Percentiles rank a stretch among this genome's conserved stretches.
phyloP scores from a whole-genome alignment of 1,140 invertebrate species.

The Heliothis subflexa region DNA sequence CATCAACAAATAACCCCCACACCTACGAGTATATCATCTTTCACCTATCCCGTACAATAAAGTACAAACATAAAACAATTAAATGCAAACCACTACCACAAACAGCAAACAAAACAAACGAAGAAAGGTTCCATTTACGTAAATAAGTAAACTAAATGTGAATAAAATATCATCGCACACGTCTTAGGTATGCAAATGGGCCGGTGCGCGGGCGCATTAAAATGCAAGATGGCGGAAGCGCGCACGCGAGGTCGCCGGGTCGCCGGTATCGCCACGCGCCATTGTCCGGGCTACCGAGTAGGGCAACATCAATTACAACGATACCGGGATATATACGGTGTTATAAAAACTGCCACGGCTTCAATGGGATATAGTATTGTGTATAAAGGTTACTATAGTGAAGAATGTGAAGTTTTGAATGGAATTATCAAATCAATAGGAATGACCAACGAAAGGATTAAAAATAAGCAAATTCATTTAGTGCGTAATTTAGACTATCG shows the following conservation, averaged over 20 bases:
- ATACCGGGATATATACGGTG: conserved; percentile 10
- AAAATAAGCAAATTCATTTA: no score
- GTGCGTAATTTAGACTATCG: no score
- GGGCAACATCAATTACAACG: conserved; percentile 23
- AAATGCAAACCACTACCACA: conserved; percentile 5
- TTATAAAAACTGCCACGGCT: no score
- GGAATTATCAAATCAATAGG: no score
- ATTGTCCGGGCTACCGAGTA: conserved; percentile 74
- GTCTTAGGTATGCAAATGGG: conserved; percentile 74
- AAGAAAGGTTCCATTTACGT: conserved; percentile 34
- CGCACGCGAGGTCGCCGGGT: conserved; percentile 81
- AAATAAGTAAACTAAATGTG: conserved; percentile 65
- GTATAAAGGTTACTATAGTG: no score
- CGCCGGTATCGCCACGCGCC: conserved; percentile 79
- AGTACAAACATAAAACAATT: not conserved
- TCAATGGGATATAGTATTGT: no score
- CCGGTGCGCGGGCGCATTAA: conserved; percentile 70
- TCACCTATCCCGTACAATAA: not conserved
- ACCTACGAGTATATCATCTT: not conserved
- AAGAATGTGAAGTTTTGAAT: no score
- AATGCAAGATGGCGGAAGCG: conserved; percentile 84
- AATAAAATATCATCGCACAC: conserved; percentile 80
- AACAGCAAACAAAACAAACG: conserved; percentile 9
- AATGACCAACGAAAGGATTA: no score
- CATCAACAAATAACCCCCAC: not conserved